These are phyloP conservation scores for Dasypolia templi DNA, from an alignment of 2,888 invertebrate genomes.

Conservation along the genomic window DNA sequence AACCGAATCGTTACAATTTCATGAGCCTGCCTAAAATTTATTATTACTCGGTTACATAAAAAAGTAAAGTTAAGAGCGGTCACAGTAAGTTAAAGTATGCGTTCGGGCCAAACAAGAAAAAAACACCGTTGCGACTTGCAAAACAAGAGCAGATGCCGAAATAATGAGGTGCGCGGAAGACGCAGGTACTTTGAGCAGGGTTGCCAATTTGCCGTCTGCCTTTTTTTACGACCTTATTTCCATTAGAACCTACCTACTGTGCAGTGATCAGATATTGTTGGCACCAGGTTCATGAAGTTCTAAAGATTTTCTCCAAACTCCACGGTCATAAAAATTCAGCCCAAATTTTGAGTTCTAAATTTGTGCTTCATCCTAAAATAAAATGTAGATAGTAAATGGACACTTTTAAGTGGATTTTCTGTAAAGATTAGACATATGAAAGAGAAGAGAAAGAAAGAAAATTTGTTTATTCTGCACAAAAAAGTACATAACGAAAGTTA, in stretches of 20 bases:
- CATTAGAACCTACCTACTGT: too few species aligned
- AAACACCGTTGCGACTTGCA: slow-evolving; percentile 68
- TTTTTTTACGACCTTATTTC: not conserved
- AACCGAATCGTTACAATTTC: slow-evolving; percentile 16
- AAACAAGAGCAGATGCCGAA: slow-evolving; percentile 86
- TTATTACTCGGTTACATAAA: slow-evolving; percentile 51
- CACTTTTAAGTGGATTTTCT: not conserved
- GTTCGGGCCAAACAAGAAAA: slow-evolving; percentile 62
- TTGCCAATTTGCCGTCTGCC: not conserved
- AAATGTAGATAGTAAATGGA: not conserved
- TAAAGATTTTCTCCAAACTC: not conserved
- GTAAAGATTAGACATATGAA: not conserved
- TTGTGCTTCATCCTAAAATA: not conserved
- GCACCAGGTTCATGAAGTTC: too few species aligned
- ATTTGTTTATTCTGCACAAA: too few species aligned
- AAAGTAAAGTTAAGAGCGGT: slow-evolving; percentile 56
- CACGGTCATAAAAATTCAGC: not conserved
- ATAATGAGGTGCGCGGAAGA: slow-evolving; percentile 84
- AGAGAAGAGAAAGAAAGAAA: too few species aligned
- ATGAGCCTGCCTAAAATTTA: slow-evolving; percentile 17
- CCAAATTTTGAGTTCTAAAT: too few species aligned
- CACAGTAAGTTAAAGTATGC: slow-evolving; percentile 62
- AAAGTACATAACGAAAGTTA: too few species aligned
- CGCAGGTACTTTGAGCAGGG: slow-evolving; percentile 68
- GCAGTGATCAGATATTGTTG: too few species aligned